Conservation (phyloP, 2,113 vertebrate species). For the Nettapus auritus region DNA sequence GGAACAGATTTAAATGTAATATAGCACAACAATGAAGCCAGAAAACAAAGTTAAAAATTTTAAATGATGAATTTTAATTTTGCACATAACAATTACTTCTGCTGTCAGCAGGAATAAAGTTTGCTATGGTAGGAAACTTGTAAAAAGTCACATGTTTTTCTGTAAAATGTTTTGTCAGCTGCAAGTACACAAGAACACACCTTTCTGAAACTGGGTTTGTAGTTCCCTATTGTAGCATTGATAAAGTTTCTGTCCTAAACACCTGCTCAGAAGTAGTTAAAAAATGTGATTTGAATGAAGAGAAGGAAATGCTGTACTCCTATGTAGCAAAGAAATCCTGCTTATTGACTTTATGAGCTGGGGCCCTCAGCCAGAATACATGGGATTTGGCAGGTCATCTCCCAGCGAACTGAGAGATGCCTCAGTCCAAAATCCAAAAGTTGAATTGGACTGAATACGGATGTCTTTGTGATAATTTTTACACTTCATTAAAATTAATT, state of each 20-base stretch:
- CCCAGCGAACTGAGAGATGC: neutral
- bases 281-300: neutral
- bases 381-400: neutral
- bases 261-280: neutral
- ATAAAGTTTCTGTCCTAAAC: neutral
- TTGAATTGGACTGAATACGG: neutral
- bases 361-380: neutral
- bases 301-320: neutral
- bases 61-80: constrained; percentile 36
- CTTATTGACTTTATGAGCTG: neutral
- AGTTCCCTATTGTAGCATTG: neutral
- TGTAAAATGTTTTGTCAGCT: constrained; percentile 1
- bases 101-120: constrained; percentile 50
- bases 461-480: neutral
- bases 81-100: constrained; percentile 64
- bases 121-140: constrained; percentile 48
- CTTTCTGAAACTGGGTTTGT: neutral
- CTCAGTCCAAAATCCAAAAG: neutral
- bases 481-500: neutral
- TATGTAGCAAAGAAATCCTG: neutral
- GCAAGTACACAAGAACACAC: constrained; percentile 19
- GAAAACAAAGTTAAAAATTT: constrained; percentile 49
- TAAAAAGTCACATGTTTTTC: constrained; percentile 47
- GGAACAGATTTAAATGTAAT: neutral
- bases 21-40: neutral